Conservation (phyloP, 1,140 invertebrate genomes). For the Reticulitermes speratus region DNA sequence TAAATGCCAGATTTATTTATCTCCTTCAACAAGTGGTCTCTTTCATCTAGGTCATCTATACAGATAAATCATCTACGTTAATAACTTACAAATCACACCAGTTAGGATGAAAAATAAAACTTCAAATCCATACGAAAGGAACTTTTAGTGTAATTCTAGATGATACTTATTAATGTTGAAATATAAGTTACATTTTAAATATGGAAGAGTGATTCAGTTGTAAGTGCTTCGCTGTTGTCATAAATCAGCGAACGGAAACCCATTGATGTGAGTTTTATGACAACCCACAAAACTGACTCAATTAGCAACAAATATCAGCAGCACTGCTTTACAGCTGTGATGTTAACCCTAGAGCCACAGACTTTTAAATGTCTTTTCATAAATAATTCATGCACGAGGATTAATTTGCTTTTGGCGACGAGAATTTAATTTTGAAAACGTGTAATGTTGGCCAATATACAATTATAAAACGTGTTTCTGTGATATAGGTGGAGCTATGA, state of each 20-base stretch:
- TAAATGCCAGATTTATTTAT: no score
- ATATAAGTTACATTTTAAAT: not conserved
- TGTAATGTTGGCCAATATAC: not conserved
- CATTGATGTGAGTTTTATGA: conserved; percentile 6
- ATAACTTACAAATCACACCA: no score
- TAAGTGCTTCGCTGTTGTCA: not conserved
- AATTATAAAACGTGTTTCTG: no score
- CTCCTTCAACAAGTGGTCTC: no score
- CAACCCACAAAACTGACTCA: not conserved
- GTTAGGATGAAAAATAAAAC: no score
- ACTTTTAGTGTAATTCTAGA: not conserved
- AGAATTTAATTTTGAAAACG: not conserved
- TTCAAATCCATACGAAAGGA: no score
- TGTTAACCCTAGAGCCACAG: not conserved
- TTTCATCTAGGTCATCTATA: no score
- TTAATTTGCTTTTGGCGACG: not conserved
- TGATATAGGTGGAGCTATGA: no score
- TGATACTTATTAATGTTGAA: not conserved
- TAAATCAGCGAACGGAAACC: not conserved
- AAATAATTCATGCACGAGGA: not conserved
- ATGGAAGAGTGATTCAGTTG: not conserved
- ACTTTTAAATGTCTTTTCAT: not conserved
- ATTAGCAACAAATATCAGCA: not conserved
- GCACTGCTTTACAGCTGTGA: not conserved
- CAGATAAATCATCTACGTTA: no score